Conservation (phyloP, 2,797 vertebrate genomes). For the Cebuella pygmaea region DNA sequence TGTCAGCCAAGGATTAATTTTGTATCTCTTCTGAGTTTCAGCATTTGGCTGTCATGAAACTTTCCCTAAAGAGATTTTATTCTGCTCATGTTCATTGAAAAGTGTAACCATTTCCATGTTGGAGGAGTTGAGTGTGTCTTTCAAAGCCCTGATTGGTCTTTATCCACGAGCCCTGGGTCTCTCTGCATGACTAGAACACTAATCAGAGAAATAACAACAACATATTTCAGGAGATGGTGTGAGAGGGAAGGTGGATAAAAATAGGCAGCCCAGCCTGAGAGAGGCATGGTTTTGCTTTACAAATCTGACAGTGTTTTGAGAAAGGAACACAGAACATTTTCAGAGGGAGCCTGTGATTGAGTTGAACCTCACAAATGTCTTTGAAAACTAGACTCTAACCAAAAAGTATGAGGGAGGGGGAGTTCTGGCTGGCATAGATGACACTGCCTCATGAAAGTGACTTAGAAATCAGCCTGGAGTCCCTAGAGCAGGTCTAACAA, state of each 20-base stretch:
- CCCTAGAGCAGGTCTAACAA: not conserved
- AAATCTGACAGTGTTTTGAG: slow-evolving; percentile 58
- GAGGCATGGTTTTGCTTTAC: slow-evolving; percentile 36
- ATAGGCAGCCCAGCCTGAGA: slow-evolving; percentile 60
- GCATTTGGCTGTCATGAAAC: slow-evolving; percentile 34
- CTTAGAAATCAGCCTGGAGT: not conserved
- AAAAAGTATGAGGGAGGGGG: not conserved
- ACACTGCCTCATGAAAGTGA: slow-evolving; percentile 5
- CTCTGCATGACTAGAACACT: slow-evolving; percentile 59
- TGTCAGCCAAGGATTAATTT: slow-evolving; percentile 29
- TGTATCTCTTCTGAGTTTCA: slow-evolving; percentile 36
- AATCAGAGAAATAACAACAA: slow-evolving; percentile 54
- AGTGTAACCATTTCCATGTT: not conserved
- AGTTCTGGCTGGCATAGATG: not conserved
- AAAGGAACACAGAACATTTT: slow-evolving; percentile 11
- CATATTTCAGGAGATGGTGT: not conserved
- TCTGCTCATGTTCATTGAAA: slow-evolving; percentile 11
- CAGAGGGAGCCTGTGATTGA: slow-evolving; percentile 49
- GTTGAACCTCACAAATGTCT: slow-evolving; percentile 37
- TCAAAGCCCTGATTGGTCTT: slow-evolving; percentile 57
- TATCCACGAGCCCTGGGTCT: slow-evolving; percentile 21
- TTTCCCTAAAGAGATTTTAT: slow-evolving; percentile 50
- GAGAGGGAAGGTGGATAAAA: slow-evolving; percentile 61
- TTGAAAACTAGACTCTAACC: slow-evolving; percentile 58
- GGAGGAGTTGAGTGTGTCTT: slow-evolving; percentile 49